Evolutionary conservation across 2,888 invertebrate genomes (phyloP).

Genomic region (Eupithecia insigniata): DNA sequence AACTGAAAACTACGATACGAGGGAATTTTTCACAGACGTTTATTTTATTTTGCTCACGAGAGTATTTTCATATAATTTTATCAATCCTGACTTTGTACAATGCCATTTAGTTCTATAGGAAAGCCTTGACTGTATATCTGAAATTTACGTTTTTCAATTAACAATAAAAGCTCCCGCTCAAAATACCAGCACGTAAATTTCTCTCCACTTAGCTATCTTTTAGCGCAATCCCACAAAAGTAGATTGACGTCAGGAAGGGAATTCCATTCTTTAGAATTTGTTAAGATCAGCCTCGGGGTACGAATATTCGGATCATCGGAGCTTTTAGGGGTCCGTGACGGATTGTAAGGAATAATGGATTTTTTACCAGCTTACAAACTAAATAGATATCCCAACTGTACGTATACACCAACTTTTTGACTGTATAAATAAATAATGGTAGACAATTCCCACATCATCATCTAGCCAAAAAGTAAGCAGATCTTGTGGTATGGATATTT

Average conservation of each 20-base stretch:
- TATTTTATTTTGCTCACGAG: not conserved
- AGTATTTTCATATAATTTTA: not conserved
- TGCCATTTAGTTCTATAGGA: not conserved
- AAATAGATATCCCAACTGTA: no score
- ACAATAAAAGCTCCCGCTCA: conserved; percentile 3
- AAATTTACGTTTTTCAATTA: not conserved
- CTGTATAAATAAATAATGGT: no score
- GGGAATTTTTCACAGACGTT: not conserved
- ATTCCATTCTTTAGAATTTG: conserved; percentile 71
- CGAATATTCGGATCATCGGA: conserved; percentile 62
- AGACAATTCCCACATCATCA: no score
- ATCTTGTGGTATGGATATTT: no score
- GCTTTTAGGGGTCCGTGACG: conserved; percentile 30
- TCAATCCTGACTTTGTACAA: not conserved
- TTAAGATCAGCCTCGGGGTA: conserved; percentile 63
- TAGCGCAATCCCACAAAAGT: conserved; percentile 68
- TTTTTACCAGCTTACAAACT: not conserved
- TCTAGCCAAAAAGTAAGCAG: no score
- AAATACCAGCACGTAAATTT: conserved; percentile 39
- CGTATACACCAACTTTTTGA: no score
- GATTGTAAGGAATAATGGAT: not conserved
- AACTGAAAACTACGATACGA: not conserved
- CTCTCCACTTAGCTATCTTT: conserved; percentile 57
- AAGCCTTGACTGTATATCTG: not conserved
- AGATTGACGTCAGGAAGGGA: conserved; percentile 73